Evolutionary conservation across 2,113 vertebrate species (phyloP).

Genomic region (Bufo gargarizans): DNA sequence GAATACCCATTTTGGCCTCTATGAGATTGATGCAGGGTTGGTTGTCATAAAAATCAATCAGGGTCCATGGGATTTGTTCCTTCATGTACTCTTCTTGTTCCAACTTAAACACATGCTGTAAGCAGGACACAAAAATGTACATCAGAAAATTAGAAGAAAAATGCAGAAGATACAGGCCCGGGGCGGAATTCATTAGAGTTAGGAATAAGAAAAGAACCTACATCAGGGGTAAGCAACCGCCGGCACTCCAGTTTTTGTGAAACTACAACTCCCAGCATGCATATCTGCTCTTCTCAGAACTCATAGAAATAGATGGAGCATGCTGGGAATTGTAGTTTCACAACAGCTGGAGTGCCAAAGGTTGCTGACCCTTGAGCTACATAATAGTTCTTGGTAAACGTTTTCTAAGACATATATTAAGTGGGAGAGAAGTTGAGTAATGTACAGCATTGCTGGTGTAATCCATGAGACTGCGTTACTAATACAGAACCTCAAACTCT

Average conservation of each 20-base stretch:
- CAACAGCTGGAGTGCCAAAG: too few species aligned
- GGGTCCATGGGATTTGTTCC: slow-evolving; percentile 98
- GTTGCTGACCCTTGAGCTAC: too few species aligned
- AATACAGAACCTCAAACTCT: too few species aligned
- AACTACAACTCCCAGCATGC: too few species aligned
- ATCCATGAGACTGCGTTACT: too few species aligned
- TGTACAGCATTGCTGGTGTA: too few species aligned
- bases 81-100: slow-evolving; percentile 99
- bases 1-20: slow-evolving; percentile 93
- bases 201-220: neutral
- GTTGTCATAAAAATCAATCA: slow-evolving; percentile 99
- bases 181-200: neutral
- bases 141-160: neutral
- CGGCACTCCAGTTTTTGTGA: too few species aligned
- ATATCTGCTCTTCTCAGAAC: too few species aligned
- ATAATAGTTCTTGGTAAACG: neutral
- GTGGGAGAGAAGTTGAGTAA: too few species aligned
- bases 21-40: slow-evolving; percentile 99
- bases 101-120: slow-evolving; percentile 96
- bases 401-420: neutral
- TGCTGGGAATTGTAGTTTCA: too few species aligned
- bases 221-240: too few species aligned
- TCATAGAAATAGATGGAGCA: too few species aligned
- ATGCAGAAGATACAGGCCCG: neutral
- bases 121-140: slow-evolving; percentile 27